Evolutionary conservation across 2,888 invertebrate species (phyloP), one percentile per base, ranked within the genome.

Genomic region (Cheilosia urbana): DNA sequence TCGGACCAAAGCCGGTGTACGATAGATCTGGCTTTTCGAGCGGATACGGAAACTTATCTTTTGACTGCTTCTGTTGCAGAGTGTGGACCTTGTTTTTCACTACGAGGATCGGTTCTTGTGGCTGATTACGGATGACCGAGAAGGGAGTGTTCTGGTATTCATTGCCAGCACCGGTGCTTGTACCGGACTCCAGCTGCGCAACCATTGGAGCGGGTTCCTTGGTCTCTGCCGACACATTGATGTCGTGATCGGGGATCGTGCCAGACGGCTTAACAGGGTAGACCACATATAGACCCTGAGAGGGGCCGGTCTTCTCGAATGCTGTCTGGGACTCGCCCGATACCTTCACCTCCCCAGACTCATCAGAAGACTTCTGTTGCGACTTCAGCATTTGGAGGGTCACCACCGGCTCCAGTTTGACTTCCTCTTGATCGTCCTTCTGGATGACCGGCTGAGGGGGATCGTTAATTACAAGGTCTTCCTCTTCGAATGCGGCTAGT

Each of bases 331-430:
- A 90, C 1, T 90, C 89, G 0, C 89, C 89, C 2, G 89, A 89
- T 2, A 92, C 91, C 13, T 91, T 92, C 2, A 90, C 90, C 19
- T 89, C 90, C 19, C 89, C 89, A 45, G 91, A 90, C 58, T 92
- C 91, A 9, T 88, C 63, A 2, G 89, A 88, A 0, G 90, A 82
- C 60, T 92, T 90, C 79, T 93, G 91, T 88, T 94, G 93, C 0
- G 93, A 93, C 89, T 95, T 95, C 57, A 95, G 93, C 95, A 95
- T 95, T 91, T 95, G 95, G 40, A 95, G 90, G 0, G 95, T 95
- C 13, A 95, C 94, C 0, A 95, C 94, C 0, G 93, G 93, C 30
- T 94, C 93, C 5, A 93, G 91, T 49, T 91, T 92, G 2, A 89
- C 73, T 30, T 90, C 90, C 30, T 88, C 90, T 0, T 60, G 63